These are phyloP conservation scores for Ifrita kowaldi DNA, from an alignment of 2,113 vertebrate genomes.

Conservation along the genomic window DNA sequence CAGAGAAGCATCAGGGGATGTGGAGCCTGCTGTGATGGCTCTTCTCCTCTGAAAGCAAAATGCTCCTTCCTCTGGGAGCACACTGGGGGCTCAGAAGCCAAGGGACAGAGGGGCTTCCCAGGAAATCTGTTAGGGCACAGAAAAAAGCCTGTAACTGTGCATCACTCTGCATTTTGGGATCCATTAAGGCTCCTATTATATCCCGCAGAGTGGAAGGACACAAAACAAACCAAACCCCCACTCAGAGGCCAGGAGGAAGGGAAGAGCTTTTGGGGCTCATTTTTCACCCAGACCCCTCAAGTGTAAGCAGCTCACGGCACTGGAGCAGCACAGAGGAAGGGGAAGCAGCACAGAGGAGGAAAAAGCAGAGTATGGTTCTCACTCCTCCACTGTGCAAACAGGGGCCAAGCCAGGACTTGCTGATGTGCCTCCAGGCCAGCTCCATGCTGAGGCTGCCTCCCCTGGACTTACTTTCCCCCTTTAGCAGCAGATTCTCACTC, in stretches of 20 bases:
- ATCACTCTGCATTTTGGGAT: neutral
- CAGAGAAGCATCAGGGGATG: neutral
- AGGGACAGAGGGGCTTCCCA: neutral
- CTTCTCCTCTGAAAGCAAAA: neutral
- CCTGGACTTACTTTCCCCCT: neutral
- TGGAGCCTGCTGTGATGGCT: neutral
- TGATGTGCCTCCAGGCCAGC: neutral
- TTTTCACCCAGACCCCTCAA: neutral
- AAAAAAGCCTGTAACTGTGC: neutral
- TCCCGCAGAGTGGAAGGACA: rapidly evolving
- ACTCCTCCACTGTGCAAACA: neutral
- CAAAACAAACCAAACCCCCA: neutral
- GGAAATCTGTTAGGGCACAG: neutral
- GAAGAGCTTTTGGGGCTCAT: neutral
- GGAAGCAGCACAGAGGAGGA: neutral
- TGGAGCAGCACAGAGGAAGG: neutral
- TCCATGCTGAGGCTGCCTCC: neutral
- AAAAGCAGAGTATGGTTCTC: neutral
- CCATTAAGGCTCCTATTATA: neutral
- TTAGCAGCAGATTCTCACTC: neutral
- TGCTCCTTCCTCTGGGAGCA: neutral
- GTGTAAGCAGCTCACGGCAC: rapidly evolving
- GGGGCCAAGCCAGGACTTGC: neutral
- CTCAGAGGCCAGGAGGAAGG: neutral
- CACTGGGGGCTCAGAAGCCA: rapidly evolving